A percentile compares a stretch with the other conserved stretches of the same genome.
Conservation (phyloP, 2,888 invertebrate species). For the Perithous albicinctus region DNA sequence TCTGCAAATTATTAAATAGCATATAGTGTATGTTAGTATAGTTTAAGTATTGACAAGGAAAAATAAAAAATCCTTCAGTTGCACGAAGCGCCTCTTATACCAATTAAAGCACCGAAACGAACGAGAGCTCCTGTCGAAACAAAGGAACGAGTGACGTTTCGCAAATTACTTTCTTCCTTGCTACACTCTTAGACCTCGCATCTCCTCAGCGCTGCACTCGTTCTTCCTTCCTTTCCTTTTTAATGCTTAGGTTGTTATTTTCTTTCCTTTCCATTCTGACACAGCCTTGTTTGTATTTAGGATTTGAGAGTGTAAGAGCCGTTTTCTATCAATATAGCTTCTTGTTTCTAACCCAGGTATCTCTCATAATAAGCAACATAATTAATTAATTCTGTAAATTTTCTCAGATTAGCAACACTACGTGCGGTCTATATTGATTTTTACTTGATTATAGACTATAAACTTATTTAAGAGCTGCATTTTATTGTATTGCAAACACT, state of each 20-base stretch:
- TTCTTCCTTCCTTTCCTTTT: conserved; percentile 35
- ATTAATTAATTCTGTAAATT: too few species aligned
- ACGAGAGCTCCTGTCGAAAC: conserved; percentile 70
- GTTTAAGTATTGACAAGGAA: conserved; percentile 25
- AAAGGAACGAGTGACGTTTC: conserved; percentile 74
- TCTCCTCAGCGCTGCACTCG: conserved; percentile 28
- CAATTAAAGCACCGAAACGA: conserved; percentile 68
- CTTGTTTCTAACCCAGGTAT: too few species aligned
- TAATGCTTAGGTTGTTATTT: background rate
- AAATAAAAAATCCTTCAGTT: conserved; percentile 47
- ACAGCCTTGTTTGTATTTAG: too few species aligned
- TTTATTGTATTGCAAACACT: too few species aligned
- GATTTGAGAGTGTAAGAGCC: too few species aligned
- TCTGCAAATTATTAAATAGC: conserved; percentile 4
- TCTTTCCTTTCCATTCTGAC: background rate
- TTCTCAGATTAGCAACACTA: too few species aligned
- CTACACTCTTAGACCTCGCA: conserved; percentile 36
- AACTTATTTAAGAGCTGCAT: too few species aligned
- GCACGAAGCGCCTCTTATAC: conserved; percentile 44
- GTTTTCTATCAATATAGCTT: too few species aligned
- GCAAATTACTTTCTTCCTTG: conserved; percentile 75
- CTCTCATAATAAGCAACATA: too few species aligned
- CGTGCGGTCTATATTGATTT: too few species aligned
- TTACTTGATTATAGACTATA: too few species aligned
- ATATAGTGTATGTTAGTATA: background rate